Evolutionary conservation across 2,797 vertebrate species (phyloP).

Genomic region (Darevskia nairensis): DNA sequence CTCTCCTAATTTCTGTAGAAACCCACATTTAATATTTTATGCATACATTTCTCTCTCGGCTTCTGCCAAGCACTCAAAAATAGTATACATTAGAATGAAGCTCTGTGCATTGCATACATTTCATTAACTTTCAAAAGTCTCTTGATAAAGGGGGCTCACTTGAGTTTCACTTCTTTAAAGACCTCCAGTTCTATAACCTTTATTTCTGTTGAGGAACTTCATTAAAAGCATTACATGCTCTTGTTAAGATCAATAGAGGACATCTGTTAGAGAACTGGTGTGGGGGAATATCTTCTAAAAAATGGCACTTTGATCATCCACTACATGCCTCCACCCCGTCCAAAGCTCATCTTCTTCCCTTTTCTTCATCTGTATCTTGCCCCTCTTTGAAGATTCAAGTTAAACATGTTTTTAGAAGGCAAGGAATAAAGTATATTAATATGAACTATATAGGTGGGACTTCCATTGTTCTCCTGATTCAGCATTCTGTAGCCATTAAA

Average conservation of each 20-base stretch:
- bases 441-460: not conserved
- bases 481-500: not conserved
- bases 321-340: not conserved
- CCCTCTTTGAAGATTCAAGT: not conserved
- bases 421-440: not conserved
- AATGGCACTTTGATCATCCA: not conserved
- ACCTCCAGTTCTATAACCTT: not conserved
- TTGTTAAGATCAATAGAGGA: constrained; percentile 8
- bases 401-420: not conserved
- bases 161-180: not conserved
- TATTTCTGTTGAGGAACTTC: not conserved
- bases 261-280: not conserved
- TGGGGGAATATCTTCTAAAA: not conserved
- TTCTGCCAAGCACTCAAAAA: not conserved
- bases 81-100: not conserved
- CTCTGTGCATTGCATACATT: not conserved
- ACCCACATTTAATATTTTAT: constrained; percentile 22
- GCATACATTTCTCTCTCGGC: constrained; percentile 20
- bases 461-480: not conserved
- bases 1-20: constrained; percentile 39
- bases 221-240: not conserved
- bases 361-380: not conserved
- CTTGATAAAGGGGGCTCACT: not conserved
- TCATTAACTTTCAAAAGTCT: not conserved
- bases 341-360: not conserved